Percentiles rank a stretch among this genome's conserved stretches.
phyloP scores from a whole-genome alignment of 2,888 invertebrate genomes.

The Polydrusus tereticollis region DNA sequence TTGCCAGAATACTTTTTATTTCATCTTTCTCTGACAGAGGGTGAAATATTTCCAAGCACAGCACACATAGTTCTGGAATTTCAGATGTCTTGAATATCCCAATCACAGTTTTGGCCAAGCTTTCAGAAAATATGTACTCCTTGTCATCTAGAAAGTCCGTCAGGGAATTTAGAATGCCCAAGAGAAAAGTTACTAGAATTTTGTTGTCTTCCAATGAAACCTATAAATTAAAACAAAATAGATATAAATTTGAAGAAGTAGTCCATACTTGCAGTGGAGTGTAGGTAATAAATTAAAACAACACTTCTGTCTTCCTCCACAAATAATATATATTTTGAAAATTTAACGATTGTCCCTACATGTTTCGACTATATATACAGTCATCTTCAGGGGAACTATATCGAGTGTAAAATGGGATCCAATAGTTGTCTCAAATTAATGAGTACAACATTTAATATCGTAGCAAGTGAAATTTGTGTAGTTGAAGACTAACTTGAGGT shows the following conservation, averaged over 20 bases:
- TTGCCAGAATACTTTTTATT: conserved; percentile 82
- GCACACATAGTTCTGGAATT: conserved; percentile 80
- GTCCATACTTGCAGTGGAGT: background rate
- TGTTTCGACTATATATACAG: too few relatives aligned
- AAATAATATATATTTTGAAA: too few relatives aligned
- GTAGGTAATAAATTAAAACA: too few relatives aligned
- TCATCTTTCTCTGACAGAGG: conserved; percentile 85
- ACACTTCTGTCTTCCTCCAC: too few relatives aligned
- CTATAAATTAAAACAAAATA: too few relatives aligned
- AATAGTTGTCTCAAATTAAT: too few relatives aligned
- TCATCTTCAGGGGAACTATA: too few relatives aligned
- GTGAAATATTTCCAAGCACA: conserved; percentile 82
- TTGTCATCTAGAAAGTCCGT: conserved; percentile 74
- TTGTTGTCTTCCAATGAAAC: conserved; percentile 69
- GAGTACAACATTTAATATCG: too few relatives aligned
- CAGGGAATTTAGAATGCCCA: conserved; percentile 74
- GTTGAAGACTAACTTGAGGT: too few relatives aligned
- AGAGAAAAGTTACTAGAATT: conserved; percentile 70
- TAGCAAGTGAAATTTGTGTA: too few relatives aligned
- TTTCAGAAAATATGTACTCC: conserved; percentile 61
- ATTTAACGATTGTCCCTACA: too few relatives aligned
- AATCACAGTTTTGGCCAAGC: conserved; percentile 68
- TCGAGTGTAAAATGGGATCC: too few relatives aligned
- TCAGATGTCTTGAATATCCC: conserved; percentile 75
- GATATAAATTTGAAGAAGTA: background rate